Conservation (phyloP, 2,797 vertebrate genomes). For the Adrianichthys oophorus region DNA sequence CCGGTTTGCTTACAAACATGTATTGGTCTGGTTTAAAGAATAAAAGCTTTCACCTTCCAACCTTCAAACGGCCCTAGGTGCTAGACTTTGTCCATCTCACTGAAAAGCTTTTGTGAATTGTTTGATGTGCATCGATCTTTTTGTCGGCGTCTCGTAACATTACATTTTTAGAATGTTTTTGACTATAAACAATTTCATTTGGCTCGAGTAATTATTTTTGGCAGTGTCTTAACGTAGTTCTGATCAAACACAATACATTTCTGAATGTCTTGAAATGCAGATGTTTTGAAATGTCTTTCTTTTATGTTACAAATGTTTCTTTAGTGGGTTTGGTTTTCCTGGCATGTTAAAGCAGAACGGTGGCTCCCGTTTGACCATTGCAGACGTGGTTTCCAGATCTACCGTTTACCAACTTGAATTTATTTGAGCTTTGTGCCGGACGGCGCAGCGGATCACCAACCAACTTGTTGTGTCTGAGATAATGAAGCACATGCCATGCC, state of each 20-base stretch:
- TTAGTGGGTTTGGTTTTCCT: constrained; percentile 51
- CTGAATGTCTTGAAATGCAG: constrained; percentile 65
- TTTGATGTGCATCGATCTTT: constrained; percentile 64
- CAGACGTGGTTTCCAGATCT: constrained; percentile 38
- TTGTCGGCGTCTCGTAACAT: constrained; percentile 64
- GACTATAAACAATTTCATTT: constrained; percentile 42
- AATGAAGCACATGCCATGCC: constrained; percentile 60
- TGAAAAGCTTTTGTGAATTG: constrained; percentile 63
- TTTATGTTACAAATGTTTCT: constrained; percentile 45
- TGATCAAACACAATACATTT: constrained; percentile 58
- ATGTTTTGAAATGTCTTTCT: constrained; percentile 50
- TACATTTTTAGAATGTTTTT: constrained; percentile 72
- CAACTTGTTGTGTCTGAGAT: constrained; percentile 46
- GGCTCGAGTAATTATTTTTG: constrained; percentile 53
- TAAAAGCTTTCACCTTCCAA: constrained; percentile 27
- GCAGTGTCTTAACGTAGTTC: constrained; percentile 62
- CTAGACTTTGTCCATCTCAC: constrained; percentile 66
- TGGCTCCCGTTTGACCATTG: constrained; percentile 41
- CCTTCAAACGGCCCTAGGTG: constrained; percentile 58
- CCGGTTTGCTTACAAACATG: constrained; percentile 73
- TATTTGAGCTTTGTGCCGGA: constrained; percentile 46
- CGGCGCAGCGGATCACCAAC: constrained; percentile 51
- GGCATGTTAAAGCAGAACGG: constrained; percentile 57
- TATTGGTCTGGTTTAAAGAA: constrained; percentile 63
- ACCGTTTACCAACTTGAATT: constrained; percentile 25